Percentiles rank a stretch among this genome's conserved stretches.
These are phyloP conservation scores for Butorides virescens DNA, from an alignment of 2,113 vertebrate species.

Conservation along the genomic window DNA sequence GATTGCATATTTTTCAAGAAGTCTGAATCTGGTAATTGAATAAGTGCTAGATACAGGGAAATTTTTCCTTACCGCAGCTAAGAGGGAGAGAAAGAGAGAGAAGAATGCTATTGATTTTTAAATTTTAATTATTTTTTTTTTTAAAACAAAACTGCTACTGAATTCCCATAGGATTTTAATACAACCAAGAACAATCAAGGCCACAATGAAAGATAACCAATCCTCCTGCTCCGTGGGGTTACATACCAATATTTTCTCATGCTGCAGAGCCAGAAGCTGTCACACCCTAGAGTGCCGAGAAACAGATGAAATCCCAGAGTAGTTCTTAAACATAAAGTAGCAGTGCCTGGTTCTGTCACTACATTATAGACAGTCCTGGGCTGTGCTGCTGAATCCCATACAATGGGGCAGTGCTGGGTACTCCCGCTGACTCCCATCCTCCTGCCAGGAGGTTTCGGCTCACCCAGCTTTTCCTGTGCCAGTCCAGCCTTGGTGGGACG, in stretches of 20 bases:
- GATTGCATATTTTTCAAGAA: not conserved
- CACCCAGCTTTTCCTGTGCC: not conserved
- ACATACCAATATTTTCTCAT: not conserved
- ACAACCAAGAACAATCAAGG: not conserved
- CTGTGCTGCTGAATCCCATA: not conserved
- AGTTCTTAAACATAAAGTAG: not conserved
- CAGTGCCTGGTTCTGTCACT: not conserved
- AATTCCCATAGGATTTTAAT: not conserved
- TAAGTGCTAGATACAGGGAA: not conserved
- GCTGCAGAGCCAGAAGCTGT: not conserved
- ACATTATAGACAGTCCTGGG: accelerated
- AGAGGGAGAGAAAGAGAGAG: not conserved
- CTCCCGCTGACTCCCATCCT: accelerated
- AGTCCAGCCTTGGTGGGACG: accelerated
- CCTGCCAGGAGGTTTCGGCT: not conserved
- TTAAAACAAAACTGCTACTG: not conserved
- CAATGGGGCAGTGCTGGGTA: not conserved
- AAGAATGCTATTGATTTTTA: not conserved
- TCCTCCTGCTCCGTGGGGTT: not conserved
- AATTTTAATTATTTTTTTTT: not conserved
- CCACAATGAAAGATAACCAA: not conserved
- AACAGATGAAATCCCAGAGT: not conserved
- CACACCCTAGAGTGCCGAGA: not conserved
- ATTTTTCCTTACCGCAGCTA: not conserved
- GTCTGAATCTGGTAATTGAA: not conserved